Base-by-base conservation (phyloP, 2,888 invertebrate species). In the Oxyscelio sp. region DNA sequence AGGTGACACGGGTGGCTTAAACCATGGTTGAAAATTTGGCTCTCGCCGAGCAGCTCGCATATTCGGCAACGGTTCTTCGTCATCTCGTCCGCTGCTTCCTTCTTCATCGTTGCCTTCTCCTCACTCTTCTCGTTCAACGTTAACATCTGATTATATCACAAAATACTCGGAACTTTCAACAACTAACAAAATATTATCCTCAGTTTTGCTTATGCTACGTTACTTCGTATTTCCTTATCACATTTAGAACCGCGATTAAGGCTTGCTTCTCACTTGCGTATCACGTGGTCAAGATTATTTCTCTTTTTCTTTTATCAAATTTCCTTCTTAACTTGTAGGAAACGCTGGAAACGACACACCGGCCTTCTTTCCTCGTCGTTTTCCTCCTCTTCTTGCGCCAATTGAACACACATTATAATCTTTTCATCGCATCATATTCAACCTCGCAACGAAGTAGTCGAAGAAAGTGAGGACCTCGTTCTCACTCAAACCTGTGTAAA, bases 51-150 rank as follows among this genome's bases (percentile, higher is more conserved):
- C 63, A 92, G 74, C 82, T 93, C 92, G 89, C 93, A 93, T 65
- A 92, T 90, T 74, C 90, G 91, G 85, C 93, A 92, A 56, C 90
- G 91, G 73, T 87, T 90, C 83, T 93, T 93, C 86, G 91, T 91
- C 92, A 91, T 90, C 81, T 87, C 90, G 63, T 40, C 22, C 63
- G 38, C 48, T 31, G 34, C 68, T 21, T 75, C 70, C 34, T 63
- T 66, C 58, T 78, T 83, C 58, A 59, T 65, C 27, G 65, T 61
- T 66, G 71, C 61, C 15, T 59, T 61, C 5, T 70, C 70, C 56
- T 82, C 79, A 59, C n/a, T 43, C 58, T 80, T 68, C 74, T 86
- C 87, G 71, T 79, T 85, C 65, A 85, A 68, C 68, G 77, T 61
- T 24, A 87, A 77, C 83, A 85, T 85, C 31, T 40, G 22, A 34